Conservation (phyloP, 2,797 vertebrate species). For the Menidia menidia region DNA sequence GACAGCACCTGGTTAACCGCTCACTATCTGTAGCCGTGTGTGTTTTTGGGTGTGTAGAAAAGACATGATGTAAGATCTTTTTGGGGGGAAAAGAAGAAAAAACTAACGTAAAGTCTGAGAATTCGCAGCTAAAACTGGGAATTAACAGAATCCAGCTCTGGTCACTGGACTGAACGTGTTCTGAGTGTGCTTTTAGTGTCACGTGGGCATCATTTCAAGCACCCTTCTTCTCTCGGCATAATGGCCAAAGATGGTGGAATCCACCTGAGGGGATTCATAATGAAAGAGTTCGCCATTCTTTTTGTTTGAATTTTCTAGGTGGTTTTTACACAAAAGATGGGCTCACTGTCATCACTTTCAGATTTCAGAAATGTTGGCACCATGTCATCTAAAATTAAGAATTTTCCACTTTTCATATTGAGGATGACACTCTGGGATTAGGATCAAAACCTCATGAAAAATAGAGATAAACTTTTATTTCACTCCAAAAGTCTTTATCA, state of each 20-base stretch:
- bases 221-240: constrained; percentile 19
- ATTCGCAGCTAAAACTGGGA: neutral
- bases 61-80: neutral
- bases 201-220: constrained; percentile 5
- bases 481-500: too few relatives aligned
- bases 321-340: neutral
- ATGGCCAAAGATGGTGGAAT: constrained; percentile 20
- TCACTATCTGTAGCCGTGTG: constrained; percentile 2
- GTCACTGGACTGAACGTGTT: constrained; percentile 26
- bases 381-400: too few relatives aligned
- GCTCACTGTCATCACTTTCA: neutral
- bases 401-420: too few relatives aligned
- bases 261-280: constrained; percentile 14
- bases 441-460: too few relatives aligned
- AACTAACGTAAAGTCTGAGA: neutral
- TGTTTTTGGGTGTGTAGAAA: constrained; percentile 14
- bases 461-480: too few relatives aligned
- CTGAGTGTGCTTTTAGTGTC: constrained; percentile 42
- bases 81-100: neutral
- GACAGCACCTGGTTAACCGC: constrained; percentile 9
- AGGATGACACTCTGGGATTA: too few relatives aligned
- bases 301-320: neutral
- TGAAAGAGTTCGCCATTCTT: neutral
- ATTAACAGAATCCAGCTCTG: constrained; percentile 5
- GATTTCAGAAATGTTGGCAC: too few relatives aligned